These are phyloP conservation scores for Hyalella azteca DNA, from an alignment of 2,888 invertebrate species.

Conservation along the genomic window DNA sequence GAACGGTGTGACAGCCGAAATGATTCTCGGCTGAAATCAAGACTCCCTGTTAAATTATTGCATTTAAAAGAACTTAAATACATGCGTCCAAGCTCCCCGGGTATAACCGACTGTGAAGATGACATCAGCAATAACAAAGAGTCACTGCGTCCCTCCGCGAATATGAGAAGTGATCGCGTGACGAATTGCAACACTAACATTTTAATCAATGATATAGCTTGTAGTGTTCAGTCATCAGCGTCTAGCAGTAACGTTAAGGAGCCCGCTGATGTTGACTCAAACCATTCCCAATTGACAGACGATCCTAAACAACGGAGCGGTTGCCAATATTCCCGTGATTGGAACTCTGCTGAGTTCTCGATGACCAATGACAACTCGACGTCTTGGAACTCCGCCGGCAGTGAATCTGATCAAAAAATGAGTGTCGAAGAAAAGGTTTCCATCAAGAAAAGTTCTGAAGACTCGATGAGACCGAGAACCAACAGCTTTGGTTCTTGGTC, in stretches of 20 bases:
- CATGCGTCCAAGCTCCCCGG: neutral
- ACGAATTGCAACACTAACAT: constrained; percentile 20
- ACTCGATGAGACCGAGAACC: constrained; percentile 18
- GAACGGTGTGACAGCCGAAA: neutral
- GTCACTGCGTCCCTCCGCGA: neutral
- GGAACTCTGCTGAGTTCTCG: constrained; percentile 13
- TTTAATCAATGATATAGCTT: neutral
- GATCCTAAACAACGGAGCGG: neutral
- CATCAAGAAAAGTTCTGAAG: neutral
- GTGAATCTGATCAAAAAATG: constrained; percentile 18
- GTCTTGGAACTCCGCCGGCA: constrained; percentile 5
- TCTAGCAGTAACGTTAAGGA: neutral
- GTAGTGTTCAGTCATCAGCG: neutral
- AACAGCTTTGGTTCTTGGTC: constrained; percentile 13
- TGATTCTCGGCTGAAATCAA: neutral
- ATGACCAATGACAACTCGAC: neutral
- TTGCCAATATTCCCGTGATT: neutral
- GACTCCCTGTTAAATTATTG: neutral
- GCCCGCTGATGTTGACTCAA: neutral
- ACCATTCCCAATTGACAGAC: neutral
- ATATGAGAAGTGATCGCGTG: neutral
- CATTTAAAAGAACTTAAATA: neutral
- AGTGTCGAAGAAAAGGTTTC: constrained; percentile 24
- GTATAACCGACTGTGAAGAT: neutral
- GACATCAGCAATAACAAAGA: neutral